A percentile compares a stretch with the other conserved stretches of the same genome.
Conservation (phyloP, 2,888 invertebrate species). For the Entomobrya multifasciata region DNA sequence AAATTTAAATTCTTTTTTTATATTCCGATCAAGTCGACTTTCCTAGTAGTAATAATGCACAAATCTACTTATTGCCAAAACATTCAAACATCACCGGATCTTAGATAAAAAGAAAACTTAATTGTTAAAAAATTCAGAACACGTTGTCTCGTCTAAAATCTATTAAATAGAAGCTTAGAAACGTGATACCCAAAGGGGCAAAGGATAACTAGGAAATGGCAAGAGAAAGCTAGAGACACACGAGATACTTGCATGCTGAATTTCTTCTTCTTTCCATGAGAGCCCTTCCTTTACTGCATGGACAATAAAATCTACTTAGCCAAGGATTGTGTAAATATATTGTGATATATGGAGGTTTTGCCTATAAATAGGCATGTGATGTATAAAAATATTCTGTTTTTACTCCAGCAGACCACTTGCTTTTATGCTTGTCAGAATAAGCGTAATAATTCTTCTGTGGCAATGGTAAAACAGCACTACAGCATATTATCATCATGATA, state of each 20-base stretch:
- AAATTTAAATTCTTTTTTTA: neutral
- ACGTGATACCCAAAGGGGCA: constrained; percentile 27
- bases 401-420: too few relatives aligned
- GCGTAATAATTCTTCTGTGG: too few relatives aligned
- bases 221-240: neutral
- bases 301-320: neutral
- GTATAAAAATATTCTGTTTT: too few relatives aligned
- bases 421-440: too few relatives aligned
- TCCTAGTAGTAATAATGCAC: neutral
- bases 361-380: too few relatives aligned
- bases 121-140: constrained; percentile 16
- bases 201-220: neutral
- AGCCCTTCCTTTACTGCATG: constrained; percentile 17
- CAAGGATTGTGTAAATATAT: too few relatives aligned
- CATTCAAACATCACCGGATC: neutral
- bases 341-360: neutral
- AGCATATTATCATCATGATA: too few relatives aligned
- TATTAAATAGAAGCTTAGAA: constrained; percentile 32
- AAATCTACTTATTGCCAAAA: constrained; percentile 17
- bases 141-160: neutral
- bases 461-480: too few relatives aligned
- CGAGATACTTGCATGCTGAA: neutral
- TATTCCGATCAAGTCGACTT: neutral
- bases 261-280: neutral
- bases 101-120: constrained; percentile 4